Evolutionary conservation across 2,797 vertebrate genomes (phyloP), one percentile per base, ranked within the genome.

Genomic region (Poeciliopsis gracilis): DNA sequence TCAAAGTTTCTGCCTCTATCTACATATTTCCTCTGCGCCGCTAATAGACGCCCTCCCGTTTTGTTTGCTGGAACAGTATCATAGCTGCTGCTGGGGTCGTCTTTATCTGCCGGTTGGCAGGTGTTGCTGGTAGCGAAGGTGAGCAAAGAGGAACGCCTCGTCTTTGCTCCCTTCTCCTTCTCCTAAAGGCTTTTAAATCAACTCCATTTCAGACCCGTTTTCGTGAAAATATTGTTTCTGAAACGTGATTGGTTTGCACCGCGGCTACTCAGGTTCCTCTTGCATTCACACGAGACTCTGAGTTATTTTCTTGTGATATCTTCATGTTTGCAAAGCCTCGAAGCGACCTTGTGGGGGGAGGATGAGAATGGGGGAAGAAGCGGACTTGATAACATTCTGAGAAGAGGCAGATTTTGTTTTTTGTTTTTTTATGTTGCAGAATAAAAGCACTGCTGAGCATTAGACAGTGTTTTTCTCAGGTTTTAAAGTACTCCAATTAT

Each of bases 81-180:
- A 79, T 77, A 71, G 80, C 86, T 77, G 83, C 73, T 67, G 86
- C 92, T 90, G 80, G 92, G 88, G 63, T 82, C 63, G 86, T 84
- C 92, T 94, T 94, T 93, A 94, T 95, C 94, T 91, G 55, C 84
- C 76, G 82, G 76, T 92, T 93, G 93, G 90, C 94, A 95, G 95
- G 92, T 94, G 90, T 90, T 90, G 90, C 91, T 75, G 1, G 71
- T 77, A 83, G 90, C 73, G 67, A 75, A 75, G 36, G 81, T 76
- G 41, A 57, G 80, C 81, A 61, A 70, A 77, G 74, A 86, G 73
- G 28, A 89, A 89, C 69, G 80, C 85, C 86, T 84, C 80, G 78
- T 84, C 77, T 79, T 85, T 86, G 78, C 85, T 70, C 74, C 59
- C 23, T 47, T 80, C 87, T 91, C 0, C 51, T 73, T 8, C 20